Conservation (phyloP, 1,140 invertebrate genomes). For the Portunus trituberculatus region DNA sequence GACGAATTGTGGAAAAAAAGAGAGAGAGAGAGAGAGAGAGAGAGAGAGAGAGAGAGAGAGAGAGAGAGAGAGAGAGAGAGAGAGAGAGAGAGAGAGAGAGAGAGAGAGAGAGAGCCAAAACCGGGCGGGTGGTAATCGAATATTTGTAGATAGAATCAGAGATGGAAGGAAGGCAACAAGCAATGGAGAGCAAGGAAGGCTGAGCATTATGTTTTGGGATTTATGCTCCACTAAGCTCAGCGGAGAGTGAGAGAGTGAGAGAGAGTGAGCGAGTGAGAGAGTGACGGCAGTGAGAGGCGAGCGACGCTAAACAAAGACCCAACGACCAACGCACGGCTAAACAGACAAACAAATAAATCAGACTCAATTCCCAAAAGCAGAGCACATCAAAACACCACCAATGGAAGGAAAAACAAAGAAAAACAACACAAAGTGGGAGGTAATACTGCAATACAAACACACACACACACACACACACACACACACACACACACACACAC, state of each 20-base stretch:
- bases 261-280: not conserved
- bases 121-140: not conserved
- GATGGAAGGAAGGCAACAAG: not conserved
- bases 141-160: not conserved
- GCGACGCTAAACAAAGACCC: not conserved
- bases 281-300: not conserved
- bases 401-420: not conserved
- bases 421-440: not conserved
- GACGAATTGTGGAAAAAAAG: not conserved
- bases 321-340: not conserved
- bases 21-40: conserved; percentile 8
- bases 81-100: not conserved
- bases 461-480: not conserved
- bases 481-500: not conserved
- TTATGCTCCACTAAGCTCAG: not conserved
- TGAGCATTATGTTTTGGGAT: not conserved
- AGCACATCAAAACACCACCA: not conserved
- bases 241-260: not conserved
- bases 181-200: not conserved
- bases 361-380: not conserved
- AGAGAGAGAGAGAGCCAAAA: not conserved
- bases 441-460: not conserved
- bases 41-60: conserved; percentile 20
- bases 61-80: conserved; percentile 20
- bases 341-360: not conserved